Evolutionary conservation across 1,140 invertebrate species (phyloP), one percentile per base, ranked within the genome.

Genomic region (Camponotus floridanus): DNA sequence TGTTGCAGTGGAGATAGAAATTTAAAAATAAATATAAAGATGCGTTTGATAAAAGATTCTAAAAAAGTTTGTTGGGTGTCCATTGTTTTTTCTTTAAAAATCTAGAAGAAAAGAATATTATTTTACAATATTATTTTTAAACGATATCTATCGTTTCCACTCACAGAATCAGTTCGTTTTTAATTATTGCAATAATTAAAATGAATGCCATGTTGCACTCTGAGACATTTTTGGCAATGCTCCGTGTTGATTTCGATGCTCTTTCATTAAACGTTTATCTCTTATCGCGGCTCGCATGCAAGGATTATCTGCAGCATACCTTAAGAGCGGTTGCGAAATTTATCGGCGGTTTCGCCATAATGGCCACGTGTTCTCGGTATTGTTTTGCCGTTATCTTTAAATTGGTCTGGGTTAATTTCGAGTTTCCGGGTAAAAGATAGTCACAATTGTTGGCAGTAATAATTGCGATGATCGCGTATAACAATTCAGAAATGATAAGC

Each of bases 371-470:
- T 51, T 6, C 33, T 83, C 15, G 48, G 36, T 78, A 89, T 89
- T 89, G 78, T 89, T 89, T 84, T 65, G 68, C 67, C 65, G 64
- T 86, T 89, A 89, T 83, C 83, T 83, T 87, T 80, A 57, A 68
- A 88, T 86, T 73, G 59, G 51, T 81, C 76, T 62, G 65, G 55
- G 86, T 89, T 89, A 86, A 15, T 76, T 81, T 65, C 39, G 36
- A 85, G 57, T 51, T 9, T 83, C 71, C 65, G 42, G 8, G 9
- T 15, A 59, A 81, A 51, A 88, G 70, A 39, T 31, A 48, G 26
- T 45, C 70, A 76, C 51, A 18, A 48, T 26, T 18, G 70, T 13
- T n/a, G 0, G 33, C 8, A 26, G 13, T n/a, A 86, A 86, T 86
- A 70, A 88, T 68, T 36, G 9, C 48, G 31, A 26, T 51, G 9